Base-by-base conservation (phyloP, 2,888 invertebrate genomes). In the Altica lythri region DNA sequence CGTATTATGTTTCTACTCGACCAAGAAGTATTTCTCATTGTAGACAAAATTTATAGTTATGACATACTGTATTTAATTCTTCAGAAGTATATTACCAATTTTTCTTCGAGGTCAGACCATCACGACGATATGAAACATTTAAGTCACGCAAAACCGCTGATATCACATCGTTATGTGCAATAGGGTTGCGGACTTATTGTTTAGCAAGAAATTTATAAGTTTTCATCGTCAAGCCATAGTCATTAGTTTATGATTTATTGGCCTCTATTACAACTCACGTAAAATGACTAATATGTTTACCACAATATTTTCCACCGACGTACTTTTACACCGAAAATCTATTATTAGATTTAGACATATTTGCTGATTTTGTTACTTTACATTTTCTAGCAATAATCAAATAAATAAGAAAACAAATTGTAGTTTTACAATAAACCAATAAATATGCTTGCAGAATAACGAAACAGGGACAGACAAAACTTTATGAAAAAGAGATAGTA, bases 41-140 rank as follows among this genome's bases (percentile, higher is more conserved):
- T 62, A 55, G 34, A 44, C 48, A 52, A 57, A 60, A 66, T 66
- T 66, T 64, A 64, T 66, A 48, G 59, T 54, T 58, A 60, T 53
- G 60, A 58, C 60, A 61, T 53, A 53, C 47, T 59, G 59, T 60
- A 59, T 60, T 65, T 63, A 61, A 63, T 65, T 63, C 59, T 58
- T 57, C 50, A 57, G 54, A 55, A 62, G 62, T 62, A 60, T 62
- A 62, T 60, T 57, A 61, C 55, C 59, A 52, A 61, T 61, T 59
- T 59, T 47, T 55, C 57, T 45, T 56, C 50, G 42, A 34, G 25
- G 51, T 12, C 17, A 44, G 53, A 53, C 52, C 53, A 56, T 57
- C 60, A 55, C 44, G 47, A 47, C 48, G 51, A 55, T 55, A 60
- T 60, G 57, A 60, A 55, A 55, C 57, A 53, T 60, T 57, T 47